phyloP scores from a whole-genome alignment of 1,140 invertebrate species.

The Trichonephila clavata region DNA sequence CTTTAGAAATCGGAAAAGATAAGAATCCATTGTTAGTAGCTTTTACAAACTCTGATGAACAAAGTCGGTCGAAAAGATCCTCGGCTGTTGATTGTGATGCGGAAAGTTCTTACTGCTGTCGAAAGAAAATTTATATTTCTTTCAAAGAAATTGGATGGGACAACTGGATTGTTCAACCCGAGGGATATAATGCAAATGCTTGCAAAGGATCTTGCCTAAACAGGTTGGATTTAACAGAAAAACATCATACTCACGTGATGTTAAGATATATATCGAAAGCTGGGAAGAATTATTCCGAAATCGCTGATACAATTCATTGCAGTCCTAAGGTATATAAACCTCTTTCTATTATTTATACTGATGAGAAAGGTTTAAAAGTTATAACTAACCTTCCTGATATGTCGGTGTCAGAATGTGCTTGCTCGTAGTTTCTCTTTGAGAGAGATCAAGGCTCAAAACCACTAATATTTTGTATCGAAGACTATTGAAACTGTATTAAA shows the following conservation, averaged over 20 bases:
- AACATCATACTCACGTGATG: slow-evolving; percentile 27
- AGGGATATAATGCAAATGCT: slow-evolving; percentile 96
- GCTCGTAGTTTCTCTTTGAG: not conserved
- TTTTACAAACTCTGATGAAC: not conserved
- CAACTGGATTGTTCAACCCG: slow-evolving; percentile 99
- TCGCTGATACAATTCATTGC: not conserved
- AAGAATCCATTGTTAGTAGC: slow-evolving; percentile 25
- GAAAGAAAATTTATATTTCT: slow-evolving; percentile 94
- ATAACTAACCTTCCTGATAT: slow-evolving; percentile 57
- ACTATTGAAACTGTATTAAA: too few relatives aligned
- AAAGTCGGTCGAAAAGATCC: slow-evolving; percentile 50
- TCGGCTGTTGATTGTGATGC: slow-evolving; percentile 75
- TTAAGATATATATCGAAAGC: not conserved
- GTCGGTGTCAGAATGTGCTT: slow-evolving; percentile 55
- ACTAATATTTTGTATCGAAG: too few relatives aligned
- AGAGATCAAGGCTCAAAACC: too few relatives aligned
- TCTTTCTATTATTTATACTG: slow-evolving; percentile 42
- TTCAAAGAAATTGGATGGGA: slow-evolving; percentile 98
- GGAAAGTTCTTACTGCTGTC: slow-evolving; percentile 84
- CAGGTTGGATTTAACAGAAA: slow-evolving; percentile 10
- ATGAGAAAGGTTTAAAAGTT: slow-evolving; percentile 37
- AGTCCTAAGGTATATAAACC: slow-evolving; percentile 35
- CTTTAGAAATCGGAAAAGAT: slow-evolving; percentile 33
- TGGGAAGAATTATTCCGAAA: not conserved
- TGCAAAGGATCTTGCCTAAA: slow-evolving; percentile 92